Evolutionary conservation across 2,797 vertebrate genomes (phyloP).

Genomic region (Sebastes alutus): DNA sequence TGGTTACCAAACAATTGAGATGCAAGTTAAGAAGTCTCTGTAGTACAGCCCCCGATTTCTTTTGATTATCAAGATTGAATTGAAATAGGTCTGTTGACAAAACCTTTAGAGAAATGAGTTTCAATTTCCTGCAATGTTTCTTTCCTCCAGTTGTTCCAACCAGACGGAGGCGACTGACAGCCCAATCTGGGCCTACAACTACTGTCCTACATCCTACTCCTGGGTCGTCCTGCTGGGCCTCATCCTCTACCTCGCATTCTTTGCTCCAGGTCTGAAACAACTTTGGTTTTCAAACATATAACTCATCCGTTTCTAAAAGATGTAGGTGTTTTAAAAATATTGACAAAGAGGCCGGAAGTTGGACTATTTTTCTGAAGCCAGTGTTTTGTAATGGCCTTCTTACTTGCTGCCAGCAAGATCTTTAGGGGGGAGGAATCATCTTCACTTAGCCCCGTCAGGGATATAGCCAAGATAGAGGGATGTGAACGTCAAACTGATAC

Average conservation of each 20-base stretch:
- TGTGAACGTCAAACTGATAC: neutral
- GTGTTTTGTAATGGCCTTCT: neutral
- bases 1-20: too few species aligned
- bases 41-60: too few species aligned
- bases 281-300: neutral
- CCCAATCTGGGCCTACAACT: conserved; percentile 95
- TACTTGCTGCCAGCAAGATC: neutral
- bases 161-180: conserved; percentile 76
- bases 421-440: neutral
- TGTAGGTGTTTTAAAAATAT: neutral
- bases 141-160: conserved; percentile 88
- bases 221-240: conserved; percentile 94
- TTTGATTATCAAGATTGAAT: neutral
- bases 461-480: neutral
- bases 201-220: conserved; percentile 93
- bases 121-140: neutral
- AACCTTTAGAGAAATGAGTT: neutral
- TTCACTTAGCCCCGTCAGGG: neutral
- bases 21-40: too few species aligned
- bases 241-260: conserved; percentile 92
- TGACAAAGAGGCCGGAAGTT: neutral
- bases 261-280: conserved; percentile 90
- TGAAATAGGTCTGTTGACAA: rapidly evolving
- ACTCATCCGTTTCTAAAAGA: neutral
- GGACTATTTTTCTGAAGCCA: neutral